Percentiles rank a stretch among this genome's conserved stretches.
These are phyloP conservation scores for Parasteatoda tepidariorum DNA, from an alignment of 1,140 invertebrate species.

Conservation along the genomic window DNA sequence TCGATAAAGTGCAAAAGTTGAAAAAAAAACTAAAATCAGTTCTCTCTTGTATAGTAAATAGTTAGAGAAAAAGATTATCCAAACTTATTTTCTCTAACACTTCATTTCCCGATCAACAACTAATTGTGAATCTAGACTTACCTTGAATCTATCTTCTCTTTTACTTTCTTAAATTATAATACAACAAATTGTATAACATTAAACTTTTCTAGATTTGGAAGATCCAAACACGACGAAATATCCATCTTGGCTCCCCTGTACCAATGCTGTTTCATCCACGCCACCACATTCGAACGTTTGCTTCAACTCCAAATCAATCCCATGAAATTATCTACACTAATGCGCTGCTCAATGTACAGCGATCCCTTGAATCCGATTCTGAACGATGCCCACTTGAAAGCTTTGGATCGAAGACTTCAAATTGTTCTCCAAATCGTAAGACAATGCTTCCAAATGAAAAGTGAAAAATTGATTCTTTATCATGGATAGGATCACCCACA, in stretches of 20 bases:
- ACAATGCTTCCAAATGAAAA: constrained; percentile 50
- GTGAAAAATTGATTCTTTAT: too few relatives aligned
- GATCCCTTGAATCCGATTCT: constrained; percentile 89
- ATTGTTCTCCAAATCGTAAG: constrained; percentile 69
- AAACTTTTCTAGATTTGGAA: constrained; percentile 78
- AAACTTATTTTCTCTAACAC: too few relatives aligned
- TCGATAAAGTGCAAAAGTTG: too few relatives aligned
- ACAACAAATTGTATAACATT: too few relatives aligned
- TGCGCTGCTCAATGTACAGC: constrained; percentile 80
- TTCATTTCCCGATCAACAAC: too few relatives aligned
- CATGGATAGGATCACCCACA: too few relatives aligned
- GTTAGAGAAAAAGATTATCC: too few relatives aligned
- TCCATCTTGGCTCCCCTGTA: constrained; percentile 92
- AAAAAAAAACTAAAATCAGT: too few relatives aligned
- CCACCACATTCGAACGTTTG: constrained; percentile 79
- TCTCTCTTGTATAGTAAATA: too few relatives aligned
- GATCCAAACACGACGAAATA: constrained; percentile 90
- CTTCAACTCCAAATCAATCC: constrained; percentile 68
- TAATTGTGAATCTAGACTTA: too few relatives aligned
- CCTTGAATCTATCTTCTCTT: too few relatives aligned
- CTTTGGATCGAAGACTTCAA: constrained; percentile 86
- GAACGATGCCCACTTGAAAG: constrained; percentile 87
- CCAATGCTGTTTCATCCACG: constrained; percentile 89
- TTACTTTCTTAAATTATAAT: too few relatives aligned
- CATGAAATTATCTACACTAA: constrained; percentile 78